Percentiles rank a stretch among this genome's conserved stretches.
Conservation (phyloP, 2,113 vertebrate genomes). For the Smithornis capensis region DNA sequence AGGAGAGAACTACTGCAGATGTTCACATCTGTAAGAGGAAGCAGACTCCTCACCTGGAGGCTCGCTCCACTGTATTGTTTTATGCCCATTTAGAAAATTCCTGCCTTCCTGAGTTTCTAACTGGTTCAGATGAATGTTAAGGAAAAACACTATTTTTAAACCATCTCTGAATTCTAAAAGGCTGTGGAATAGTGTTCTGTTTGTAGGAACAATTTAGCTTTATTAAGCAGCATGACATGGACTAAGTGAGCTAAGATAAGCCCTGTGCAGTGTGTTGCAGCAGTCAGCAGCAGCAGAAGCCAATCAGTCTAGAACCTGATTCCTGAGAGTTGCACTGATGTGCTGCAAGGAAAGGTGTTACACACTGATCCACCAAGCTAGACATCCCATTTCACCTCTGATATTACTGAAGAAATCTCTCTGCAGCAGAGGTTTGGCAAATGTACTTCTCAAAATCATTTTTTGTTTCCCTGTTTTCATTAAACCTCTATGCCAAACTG, state of each 20-base stretch:
- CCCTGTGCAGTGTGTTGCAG: background rate
- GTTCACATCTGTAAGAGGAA: background rate
- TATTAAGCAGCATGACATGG: constrained; percentile 50
- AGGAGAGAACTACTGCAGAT: background rate
- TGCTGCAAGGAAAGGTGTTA: background rate
- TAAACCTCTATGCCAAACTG: background rate
- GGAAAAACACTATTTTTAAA: constrained; percentile 39
- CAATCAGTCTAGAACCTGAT: background rate
- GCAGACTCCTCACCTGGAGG: background rate
- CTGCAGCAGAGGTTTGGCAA: background rate
- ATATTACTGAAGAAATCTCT: background rate
- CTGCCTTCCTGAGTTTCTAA: constrained; percentile 33
- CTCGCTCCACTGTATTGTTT: background rate
- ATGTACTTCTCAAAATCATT: background rate
- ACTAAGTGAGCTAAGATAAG: background rate
- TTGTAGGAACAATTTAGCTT: constrained; percentile 56
- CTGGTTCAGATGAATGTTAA: constrained; percentile 3
- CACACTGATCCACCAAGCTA: background rate
- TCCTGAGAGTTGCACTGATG: background rate
- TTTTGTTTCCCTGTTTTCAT: background rate
- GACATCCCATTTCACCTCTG: background rate
- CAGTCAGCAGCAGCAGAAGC: background rate
- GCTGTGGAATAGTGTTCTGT: constrained; percentile 27
- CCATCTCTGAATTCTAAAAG: constrained; percentile 43
- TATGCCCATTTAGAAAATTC: constrained; percentile 8